Percentiles rank a stretch among this genome's conserved stretches.
phyloP scores from a whole-genome alignment of 1,140 invertebrate species.

The Rhopalosiphum maidis region DNA sequence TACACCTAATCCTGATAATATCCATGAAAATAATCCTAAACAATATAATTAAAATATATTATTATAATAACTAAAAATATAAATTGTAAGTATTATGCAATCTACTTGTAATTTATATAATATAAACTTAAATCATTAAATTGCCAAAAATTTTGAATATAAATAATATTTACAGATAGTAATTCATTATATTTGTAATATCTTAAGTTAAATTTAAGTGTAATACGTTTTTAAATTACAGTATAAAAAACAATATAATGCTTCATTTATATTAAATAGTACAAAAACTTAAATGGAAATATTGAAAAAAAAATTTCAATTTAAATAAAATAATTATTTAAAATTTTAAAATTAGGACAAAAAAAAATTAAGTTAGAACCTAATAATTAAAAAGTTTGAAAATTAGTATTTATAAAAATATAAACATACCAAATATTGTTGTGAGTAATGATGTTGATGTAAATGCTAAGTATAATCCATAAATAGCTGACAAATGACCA shows the following conservation, averaged over 20 bases:
- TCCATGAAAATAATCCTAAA: slow-evolving; percentile 65
- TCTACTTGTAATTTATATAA: neutral
- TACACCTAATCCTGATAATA: slow-evolving; percentile 71
- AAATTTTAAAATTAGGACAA: neutral
- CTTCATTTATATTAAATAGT: too few species aligned
- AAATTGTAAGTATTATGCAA: neutral
- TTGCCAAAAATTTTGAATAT: neutral
- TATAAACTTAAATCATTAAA: neutral
- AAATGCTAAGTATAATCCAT: slow-evolving; percentile 80
- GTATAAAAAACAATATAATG: too few species aligned
- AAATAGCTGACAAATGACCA: slow-evolving; percentile 83
- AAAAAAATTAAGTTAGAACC: neutral
- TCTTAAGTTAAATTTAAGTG: neutral
- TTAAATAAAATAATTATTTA: neutral
- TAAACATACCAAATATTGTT: slow-evolving; percentile 61
- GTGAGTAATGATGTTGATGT: slow-evolving; percentile 82
- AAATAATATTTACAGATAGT: neutral
- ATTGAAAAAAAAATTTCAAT: too few species aligned
- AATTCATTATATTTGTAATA: neutral
- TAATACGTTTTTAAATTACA: too few species aligned
- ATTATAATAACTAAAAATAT: neutral
- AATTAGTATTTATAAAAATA: neutral
- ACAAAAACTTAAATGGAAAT: too few species aligned
- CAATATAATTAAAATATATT: neutral
- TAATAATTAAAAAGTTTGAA: neutral